Base-by-base conservation (phyloP, 2,797 vertebrate species). In the Myotis daubentonii region DNA sequence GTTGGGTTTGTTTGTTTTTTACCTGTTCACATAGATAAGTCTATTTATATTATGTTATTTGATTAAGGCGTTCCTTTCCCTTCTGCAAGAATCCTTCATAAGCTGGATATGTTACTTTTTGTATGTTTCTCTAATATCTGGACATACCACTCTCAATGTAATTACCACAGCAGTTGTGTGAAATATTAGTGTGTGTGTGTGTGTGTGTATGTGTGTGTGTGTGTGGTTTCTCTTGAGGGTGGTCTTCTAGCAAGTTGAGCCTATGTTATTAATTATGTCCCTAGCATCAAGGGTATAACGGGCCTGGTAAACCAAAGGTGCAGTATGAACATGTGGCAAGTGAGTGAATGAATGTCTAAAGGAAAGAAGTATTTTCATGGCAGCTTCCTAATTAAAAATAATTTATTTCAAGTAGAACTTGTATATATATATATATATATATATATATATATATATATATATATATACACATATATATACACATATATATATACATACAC, bases 401-500 rank as follows among this genome's bases (percentile, higher is more conserved):
- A 57, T 51, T 66, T 28, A 70, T 60, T 79, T 78, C n/a, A 87
- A 41, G 11, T 44, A 47, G 23, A 72, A 66, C 12, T 87, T 9
- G 7, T 41, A 1, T 41, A 44, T 44, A 44, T 44, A 44, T 55
- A n/a, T n/a, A n/a, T n/a, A n/a, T n/a, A n/a, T n/a, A n/a, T n/a
- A n/a, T n/a, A n/a, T n/a, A n/a, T n/a, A n/a, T n/a, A n/a, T n/a
- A n/a, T n/a, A n/a, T n/a, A n/a, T 9, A 22, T 9, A 22, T 8
- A 55, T 41, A 41, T 41, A 55, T 0, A 51, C 0, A 17, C 5
- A 51, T 0, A 51, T 0, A 51, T 1, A 57, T 19, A 53, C 19
- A 53, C 8, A 55, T 1, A 51, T 1, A 51, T 1, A 51, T 1
- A 51, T 0, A 51, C 1, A 53, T 1, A 53, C 51, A 53, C 49